Conservation (phyloP, 2,113 vertebrate species). For the Oenanthe oenanthe region DNA sequence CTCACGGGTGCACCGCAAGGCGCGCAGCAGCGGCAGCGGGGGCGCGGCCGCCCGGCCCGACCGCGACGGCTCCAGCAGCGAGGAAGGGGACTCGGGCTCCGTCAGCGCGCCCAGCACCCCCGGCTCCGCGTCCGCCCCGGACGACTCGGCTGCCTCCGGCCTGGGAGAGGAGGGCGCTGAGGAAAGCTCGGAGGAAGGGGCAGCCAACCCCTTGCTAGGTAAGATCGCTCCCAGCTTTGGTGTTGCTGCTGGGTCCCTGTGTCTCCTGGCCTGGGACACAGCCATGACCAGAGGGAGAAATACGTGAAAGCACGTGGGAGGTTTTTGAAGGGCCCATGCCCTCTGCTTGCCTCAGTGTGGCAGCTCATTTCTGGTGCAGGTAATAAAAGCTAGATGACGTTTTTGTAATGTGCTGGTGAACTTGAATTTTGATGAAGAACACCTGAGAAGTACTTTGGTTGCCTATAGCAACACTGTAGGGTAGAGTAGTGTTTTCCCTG, state of each 20-base stretch:
- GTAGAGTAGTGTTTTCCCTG: neutral
- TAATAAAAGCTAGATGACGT: fast-evolving
- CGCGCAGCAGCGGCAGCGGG: conserved; percentile 71
- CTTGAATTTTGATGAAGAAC: neutral
- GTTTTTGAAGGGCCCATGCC: neutral
- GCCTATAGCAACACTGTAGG: neutral
- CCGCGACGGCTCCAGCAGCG: conserved; percentile 84
- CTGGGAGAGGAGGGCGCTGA: conserved; percentile 78
- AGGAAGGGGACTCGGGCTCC: conserved; percentile 84
- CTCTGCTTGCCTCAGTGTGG: neutral
- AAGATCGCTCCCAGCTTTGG: neutral
- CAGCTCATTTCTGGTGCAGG: fast-evolving
- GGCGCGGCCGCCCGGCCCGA: conserved; percentile 55
- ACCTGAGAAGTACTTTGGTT: neutral
- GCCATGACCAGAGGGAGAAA: neutral
- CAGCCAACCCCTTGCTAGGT: conserved; percentile 67
- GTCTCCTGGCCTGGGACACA: fast-evolving
- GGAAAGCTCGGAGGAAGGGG: conserved; percentile 81
- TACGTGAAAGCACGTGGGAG: fast-evolving
- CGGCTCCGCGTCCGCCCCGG: conserved; percentile 71
- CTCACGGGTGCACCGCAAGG: conserved; percentile 88
- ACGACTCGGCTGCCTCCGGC: conserved; percentile 81
- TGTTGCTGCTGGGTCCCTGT: fast-evolving
- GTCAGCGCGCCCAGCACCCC: conserved; percentile 88
- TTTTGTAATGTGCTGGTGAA: neutral